Conservation (phyloP, 2,113 vertebrate species). For the Alligator sinensis region DNA sequence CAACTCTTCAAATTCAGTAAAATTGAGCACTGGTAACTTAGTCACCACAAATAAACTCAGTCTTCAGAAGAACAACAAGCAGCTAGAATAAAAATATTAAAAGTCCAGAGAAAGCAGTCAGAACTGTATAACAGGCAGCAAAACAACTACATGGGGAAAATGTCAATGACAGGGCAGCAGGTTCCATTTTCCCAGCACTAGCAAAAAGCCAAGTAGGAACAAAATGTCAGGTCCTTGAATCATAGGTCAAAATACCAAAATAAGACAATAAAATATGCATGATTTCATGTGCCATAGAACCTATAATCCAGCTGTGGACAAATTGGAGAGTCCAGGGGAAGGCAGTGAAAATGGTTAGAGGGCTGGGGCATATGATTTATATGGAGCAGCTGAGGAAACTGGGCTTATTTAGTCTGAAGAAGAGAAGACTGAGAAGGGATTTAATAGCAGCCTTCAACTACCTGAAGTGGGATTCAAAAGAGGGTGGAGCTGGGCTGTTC, state of each 20-base stretch:
- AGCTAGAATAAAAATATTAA: conserved; percentile 19
- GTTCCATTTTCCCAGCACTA: background rate
- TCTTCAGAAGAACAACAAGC: background rate
- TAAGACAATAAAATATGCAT: background rate
- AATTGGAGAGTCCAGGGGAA: no score
- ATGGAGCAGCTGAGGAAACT: no score
- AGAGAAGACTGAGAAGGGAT: no score
- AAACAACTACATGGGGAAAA: conserved; percentile 22
- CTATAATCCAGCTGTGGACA: background rate
- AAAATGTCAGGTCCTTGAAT: background rate
- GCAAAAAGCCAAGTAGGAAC: background rate
- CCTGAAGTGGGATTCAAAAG: no score
- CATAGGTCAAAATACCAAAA: background rate
- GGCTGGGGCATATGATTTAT: no score
- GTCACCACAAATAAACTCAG: background rate
- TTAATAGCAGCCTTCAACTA: no score
- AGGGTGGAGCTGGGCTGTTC: no score
- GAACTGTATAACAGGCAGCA: background rate
- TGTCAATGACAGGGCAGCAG: background rate
- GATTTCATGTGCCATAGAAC: background rate
- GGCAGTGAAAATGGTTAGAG: no score
- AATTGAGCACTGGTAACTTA: conserved; percentile 11
- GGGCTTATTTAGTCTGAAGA: no score
- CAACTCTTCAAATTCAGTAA: conserved; percentile 48
- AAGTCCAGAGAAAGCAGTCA: conserved; percentile 21